Evolutionary conservation across 2,113 vertebrate genomes (phyloP).

Genomic region (Zosterops borbonicus): DNA sequence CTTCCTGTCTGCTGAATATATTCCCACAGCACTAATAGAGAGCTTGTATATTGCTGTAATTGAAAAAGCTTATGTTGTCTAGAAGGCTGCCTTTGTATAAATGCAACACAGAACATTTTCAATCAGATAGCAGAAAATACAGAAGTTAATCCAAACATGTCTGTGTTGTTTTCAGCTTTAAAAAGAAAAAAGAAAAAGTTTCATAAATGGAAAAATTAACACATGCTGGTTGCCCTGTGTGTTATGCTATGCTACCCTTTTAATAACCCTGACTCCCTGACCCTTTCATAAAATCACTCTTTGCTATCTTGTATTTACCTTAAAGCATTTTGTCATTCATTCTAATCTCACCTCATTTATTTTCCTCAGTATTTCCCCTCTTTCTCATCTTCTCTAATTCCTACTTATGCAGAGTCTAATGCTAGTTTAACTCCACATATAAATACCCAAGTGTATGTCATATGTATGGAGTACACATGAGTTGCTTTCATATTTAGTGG

Average conservation of each 20-base stretch:
- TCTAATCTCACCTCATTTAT: not conserved
- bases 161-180: not conserved
- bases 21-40: slow-evolving; percentile 25
- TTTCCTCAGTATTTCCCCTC: not conserved
- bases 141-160: not conserved
- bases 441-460: not conserved
- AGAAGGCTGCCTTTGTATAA: not conserved
- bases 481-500: not conserved
- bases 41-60: not conserved
- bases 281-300: not conserved
- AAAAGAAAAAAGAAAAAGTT: not conserved
- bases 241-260: not conserved
- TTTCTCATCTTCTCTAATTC: not conserved
- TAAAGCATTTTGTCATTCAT: not conserved
- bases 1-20: slow-evolving; percentile 6
- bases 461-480: not conserved
- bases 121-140: not conserved
- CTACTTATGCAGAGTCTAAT: not conserved
- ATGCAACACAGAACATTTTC: not conserved
- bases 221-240: not conserved
- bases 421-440: not conserved
- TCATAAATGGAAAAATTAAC: not conserved
- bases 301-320: not conserved
- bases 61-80: not conserved
- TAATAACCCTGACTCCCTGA: not conserved